These are phyloP conservation scores for Galerucella pusilla DNA, from an alignment of 2,888 invertebrate species.

Conservation along the genomic window DNA sequence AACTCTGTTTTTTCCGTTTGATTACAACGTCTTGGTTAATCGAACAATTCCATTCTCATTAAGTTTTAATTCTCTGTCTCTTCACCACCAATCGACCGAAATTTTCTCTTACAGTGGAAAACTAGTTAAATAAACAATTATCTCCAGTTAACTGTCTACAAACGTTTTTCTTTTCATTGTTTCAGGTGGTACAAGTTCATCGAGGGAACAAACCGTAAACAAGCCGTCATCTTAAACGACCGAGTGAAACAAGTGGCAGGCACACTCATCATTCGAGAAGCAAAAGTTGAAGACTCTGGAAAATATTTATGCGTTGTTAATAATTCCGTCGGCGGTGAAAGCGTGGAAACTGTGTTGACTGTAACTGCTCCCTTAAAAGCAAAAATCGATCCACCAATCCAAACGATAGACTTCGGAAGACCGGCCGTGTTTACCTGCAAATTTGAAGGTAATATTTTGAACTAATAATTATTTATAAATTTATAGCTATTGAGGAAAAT, in stretches of 20 bases:
- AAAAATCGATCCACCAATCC: constrained; percentile 85
- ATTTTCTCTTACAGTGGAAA: too few species aligned
- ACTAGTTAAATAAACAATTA: neutral
- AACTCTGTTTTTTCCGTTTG: too few species aligned
- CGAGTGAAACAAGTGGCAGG: constrained; percentile 93
- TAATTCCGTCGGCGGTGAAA: constrained; percentile 94
- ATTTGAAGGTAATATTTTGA: constrained; percentile 72
- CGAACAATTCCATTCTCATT: too few species aligned
- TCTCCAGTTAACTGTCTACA: neutral
- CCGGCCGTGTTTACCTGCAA: constrained; percentile 93
- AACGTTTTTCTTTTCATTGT: constrained; percentile 64
- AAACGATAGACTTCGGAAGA: constrained; percentile 93
- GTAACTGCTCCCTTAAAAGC: constrained; percentile 92
- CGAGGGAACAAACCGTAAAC: constrained; percentile 86
- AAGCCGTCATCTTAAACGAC: constrained; percentile 89
- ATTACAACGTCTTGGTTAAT: too few species aligned
- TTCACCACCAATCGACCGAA: too few species aligned
- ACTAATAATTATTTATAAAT: neutral
- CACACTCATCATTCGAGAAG: constrained; percentile 91
- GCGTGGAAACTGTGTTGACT: constrained; percentile 90
- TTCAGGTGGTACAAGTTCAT: constrained; percentile 95
- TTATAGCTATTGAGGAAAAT: too few species aligned
- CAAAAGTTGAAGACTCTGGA: constrained; percentile 92
- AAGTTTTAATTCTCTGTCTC: too few species aligned
- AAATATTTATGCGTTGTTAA: constrained; percentile 95